phyloP scores from a whole-genome alignment of 92 coral and sea anemone genomes.

The Parazoanthus darwini region DNA sequence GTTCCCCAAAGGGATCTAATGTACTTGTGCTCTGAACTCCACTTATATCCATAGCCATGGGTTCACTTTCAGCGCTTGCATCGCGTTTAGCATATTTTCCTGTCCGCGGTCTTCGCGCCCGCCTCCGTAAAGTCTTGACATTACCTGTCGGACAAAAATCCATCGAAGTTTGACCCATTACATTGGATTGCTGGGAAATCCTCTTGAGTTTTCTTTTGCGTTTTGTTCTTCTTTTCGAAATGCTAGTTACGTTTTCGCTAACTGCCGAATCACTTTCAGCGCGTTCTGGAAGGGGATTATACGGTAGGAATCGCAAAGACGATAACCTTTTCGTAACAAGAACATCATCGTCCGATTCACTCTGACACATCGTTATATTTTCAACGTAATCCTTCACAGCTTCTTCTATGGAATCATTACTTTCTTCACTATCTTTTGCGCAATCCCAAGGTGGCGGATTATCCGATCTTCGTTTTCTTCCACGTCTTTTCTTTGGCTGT shows the following conservation, averaged over 20 bases:
- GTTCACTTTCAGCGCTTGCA: conserved; percentile 22
- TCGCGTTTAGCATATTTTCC: conserved; percentile 37
- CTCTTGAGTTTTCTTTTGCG: conserved; percentile 86
- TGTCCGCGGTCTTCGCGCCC: conserved; percentile 38
- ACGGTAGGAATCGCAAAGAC: conserved; percentile 66
- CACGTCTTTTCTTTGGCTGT: conserved; percentile 78
- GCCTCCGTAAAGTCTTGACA: conserved; percentile 19
- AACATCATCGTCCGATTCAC: conserved; percentile 86
- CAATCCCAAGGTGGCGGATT: conserved; percentile 80
- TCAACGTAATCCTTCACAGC: conserved; percentile 95
- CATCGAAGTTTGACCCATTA: conserved; percentile 27
- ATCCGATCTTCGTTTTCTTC: conserved; percentile 87
- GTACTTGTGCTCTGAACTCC: conserved; percentile 25
- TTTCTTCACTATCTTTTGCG: conserved; percentile 84
- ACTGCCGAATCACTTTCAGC: conserved; percentile 80
- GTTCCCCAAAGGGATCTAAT: conserved; percentile 36
- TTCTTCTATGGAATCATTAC: conserved; percentile 95
- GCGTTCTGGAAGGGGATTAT: conserved; percentile 74
- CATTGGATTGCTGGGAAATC: conserved; percentile 44
- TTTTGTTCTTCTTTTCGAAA: conserved; percentile 73
- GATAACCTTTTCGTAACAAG: conserved; percentile 73
- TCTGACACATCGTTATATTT: conserved; percentile 87
- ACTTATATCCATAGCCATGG: conserved; percentile 38
- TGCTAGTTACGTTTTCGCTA: conserved; percentile 59
- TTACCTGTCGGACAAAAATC: conserved; percentile 38